Conservation (phyloP, 1,140 invertebrate species). For the Papilio dardanus region DNA sequence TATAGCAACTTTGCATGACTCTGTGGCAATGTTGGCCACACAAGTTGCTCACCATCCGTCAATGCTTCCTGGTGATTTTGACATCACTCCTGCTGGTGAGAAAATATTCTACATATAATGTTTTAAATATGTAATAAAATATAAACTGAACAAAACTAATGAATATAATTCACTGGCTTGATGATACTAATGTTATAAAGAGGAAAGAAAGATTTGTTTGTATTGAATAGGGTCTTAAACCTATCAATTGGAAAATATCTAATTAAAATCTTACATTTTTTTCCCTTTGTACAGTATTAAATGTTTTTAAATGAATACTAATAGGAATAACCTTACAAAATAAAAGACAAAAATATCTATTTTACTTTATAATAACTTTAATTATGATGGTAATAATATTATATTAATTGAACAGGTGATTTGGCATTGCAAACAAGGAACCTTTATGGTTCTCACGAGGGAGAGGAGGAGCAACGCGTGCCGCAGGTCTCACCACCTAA, state of each 20-base stretch:
- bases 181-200: no score
- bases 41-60: slow-evolving; percentile 94
- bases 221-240: no score
- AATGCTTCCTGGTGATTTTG: slow-evolving; percentile 95
- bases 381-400: no score
- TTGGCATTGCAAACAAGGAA: slow-evolving; percentile 84
- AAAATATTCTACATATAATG: slow-evolving; percentile 27
- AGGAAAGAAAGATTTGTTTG: no score
- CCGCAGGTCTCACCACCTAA: slow-evolving; percentile 84
- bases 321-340: no score
- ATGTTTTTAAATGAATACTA: no score
- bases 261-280: no score
- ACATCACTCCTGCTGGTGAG: slow-evolving; percentile 89
- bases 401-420: slow-evolving; percentile 80
- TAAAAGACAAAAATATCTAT: neutral
- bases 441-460: slow-evolving; percentile 75
- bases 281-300: no score
- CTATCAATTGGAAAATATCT: no score
- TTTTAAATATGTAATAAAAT: no score
- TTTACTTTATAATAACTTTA: slow-evolving; percentile 31
- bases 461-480: slow-evolving; percentile 84
- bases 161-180: no score
- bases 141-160: no score
- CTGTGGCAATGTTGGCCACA: slow-evolving; percentile 89
- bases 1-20: slow-evolving; percentile 96